Evolutionary conservation across 1,140 invertebrate genomes (phyloP).

Genomic region (Magallana gigas): DNA sequence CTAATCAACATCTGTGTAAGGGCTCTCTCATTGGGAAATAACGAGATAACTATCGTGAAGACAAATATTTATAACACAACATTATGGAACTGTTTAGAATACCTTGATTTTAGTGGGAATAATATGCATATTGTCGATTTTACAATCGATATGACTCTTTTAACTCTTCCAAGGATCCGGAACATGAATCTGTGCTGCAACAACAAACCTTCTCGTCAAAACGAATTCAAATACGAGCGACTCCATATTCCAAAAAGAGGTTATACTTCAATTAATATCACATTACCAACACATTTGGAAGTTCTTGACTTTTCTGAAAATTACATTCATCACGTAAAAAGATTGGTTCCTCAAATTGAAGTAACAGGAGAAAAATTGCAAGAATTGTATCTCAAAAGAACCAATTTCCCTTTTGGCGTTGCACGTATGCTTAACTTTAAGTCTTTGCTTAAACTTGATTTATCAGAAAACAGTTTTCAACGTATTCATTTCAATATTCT

Average conservation of each 20-base stretch:
- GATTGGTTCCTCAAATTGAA: neutral
- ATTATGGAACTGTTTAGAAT: neutral
- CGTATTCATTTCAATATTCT: neutral
- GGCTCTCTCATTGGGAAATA: neutral
- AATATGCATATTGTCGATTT: neutral
- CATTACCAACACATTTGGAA: neutral
- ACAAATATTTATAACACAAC: conserved; percentile 2
- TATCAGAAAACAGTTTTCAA: neutral
- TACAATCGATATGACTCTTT: neutral
- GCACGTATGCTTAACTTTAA: neutral
- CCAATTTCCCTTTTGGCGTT: neutral
- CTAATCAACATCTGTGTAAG: neutral
- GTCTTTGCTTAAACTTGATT: neutral
- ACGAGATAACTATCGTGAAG: neutral
- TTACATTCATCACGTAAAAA: neutral
- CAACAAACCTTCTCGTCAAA: neutral
- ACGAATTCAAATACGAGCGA: neutral
- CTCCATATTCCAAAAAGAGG: neutral
- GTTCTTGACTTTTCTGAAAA: neutral
- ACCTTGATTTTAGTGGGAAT: neutral
- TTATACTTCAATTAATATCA: neutral
- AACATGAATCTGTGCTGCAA: neutral
- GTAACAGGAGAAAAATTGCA: neutral
- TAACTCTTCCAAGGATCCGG: neutral
- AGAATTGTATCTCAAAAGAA: neutral